phyloP scores from a whole-genome alignment of 2,888 invertebrate genomes.

The Lissocephala sabroskyi region DNA sequence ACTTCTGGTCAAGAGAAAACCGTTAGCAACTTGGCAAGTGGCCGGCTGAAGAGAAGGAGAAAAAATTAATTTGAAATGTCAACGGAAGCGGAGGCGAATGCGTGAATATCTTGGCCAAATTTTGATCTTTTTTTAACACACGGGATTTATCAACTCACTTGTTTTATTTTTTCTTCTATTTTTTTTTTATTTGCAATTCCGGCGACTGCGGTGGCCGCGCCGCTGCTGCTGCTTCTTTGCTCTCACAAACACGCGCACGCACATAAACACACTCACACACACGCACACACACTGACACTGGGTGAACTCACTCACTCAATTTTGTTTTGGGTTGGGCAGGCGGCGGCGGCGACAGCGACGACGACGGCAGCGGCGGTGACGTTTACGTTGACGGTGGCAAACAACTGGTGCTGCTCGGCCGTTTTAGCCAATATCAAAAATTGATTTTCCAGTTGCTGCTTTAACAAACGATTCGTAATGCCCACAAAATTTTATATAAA shows the following conservation, averaged over 20 bases:
- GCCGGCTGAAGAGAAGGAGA: no score
- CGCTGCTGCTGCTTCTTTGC: slow-evolving; percentile 8
- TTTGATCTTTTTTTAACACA: slow-evolving; percentile 51
- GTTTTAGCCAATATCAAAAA: slow-evolving; percentile 45
- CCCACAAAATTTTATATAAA: slow-evolving; percentile 47
- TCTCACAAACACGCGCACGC: slow-evolving; percentile 4
- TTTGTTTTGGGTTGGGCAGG: slow-evolving; percentile 58
- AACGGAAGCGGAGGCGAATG: slow-evolving; percentile 41
- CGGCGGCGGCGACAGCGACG: slow-evolving; percentile 26
- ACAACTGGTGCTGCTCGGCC: slow-evolving; percentile 47
- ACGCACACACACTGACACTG: slow-evolving; percentile 20
- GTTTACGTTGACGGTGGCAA: slow-evolving; percentile 10
- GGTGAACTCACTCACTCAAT: no score
- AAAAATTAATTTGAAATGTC: slow-evolving; percentile 37
- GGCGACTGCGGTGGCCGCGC: slow-evolving; percentile 32
- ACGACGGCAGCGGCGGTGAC: neutral
- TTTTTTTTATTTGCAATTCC: slow-evolving; percentile 50
- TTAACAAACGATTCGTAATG: slow-evolving; percentile 37
- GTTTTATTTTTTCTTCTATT: no score
- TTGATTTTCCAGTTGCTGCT: slow-evolving; percentile 62
- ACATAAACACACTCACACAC: slow-evolving; percentile 19
- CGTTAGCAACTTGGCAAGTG: slow-evolving; percentile 4
- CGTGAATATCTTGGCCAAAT: slow-evolving; percentile 43
- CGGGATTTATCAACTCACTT: slow-evolving; percentile 39
- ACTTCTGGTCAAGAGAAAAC: no score